A percentile compares a stretch with the other conserved stretches of the same genome.
These are phyloP conservation scores for Bombus sibiricus DNA, from an alignment of 1,140 invertebrate genomes.

Conservation along the genomic window DNA sequence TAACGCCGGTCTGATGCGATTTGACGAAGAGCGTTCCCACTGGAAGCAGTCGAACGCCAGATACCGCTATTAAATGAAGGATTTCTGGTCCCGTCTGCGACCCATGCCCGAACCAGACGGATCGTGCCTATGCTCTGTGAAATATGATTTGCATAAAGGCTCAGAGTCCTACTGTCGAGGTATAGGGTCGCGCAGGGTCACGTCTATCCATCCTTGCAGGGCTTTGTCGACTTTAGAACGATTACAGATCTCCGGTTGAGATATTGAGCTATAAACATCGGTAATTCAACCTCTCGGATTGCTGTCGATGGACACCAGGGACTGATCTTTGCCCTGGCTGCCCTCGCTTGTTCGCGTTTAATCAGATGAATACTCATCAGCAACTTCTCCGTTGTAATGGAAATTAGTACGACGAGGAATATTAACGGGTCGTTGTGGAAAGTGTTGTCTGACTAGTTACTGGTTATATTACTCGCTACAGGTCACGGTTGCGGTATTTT, in stretches of 20 bases:
- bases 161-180: background rate
- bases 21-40: constrained; percentile 55
- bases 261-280: constrained; percentile 19
- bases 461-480: background rate
- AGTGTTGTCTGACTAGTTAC: background rate
- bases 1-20: constrained; percentile 64
- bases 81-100: constrained; percentile 23
- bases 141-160: constrained; percentile 67
- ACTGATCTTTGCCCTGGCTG: background rate
- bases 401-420: background rate
- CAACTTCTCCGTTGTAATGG: background rate
- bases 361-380: background rate
- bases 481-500: background rate
- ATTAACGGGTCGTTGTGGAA: background rate
- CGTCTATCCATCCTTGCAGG: constrained; percentile 5
- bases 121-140: constrained; percentile 46
- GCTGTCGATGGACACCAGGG: background rate
- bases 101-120: background rate
- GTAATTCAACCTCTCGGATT: constrained; percentile 12
- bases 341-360: background rate
- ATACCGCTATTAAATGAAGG: constrained; percentile 65
- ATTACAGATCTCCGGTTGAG: background rate
- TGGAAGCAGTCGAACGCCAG: constrained; percentile 26
- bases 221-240: constrained; percentile 8
- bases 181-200: background rate